Evolutionary conservation across 2,113 vertebrate species (phyloP).

Genomic region (Ammodramus savannarum): DNA sequence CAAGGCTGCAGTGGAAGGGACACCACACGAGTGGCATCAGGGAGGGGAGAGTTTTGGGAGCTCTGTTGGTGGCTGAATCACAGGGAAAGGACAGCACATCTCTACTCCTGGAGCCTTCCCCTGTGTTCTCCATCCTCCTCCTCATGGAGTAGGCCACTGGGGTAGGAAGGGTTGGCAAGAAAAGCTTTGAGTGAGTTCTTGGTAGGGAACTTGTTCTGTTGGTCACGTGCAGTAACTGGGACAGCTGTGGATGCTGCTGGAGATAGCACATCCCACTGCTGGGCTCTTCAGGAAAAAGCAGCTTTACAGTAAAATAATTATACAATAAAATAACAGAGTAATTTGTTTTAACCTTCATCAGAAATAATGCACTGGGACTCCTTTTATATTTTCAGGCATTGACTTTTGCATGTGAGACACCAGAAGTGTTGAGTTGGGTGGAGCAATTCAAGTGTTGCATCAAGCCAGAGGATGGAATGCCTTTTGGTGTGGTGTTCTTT

Average conservation of each 20-base stretch:
- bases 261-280: neutral
- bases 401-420: neutral
- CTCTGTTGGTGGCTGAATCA: neutral
- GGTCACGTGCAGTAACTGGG: accelerated
- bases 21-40: accelerated
- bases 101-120: neutral
- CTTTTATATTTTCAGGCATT: neutral
- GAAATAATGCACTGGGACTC: neutral
- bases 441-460: neutral
- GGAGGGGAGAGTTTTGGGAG: neutral
- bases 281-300: neutral
- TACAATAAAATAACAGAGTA: neutral
- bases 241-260: neutral
- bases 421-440: neutral
- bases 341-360: neutral
- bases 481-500: neutral
- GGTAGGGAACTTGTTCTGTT: neutral
- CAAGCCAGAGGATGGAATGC: neutral
- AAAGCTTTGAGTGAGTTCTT: neutral
- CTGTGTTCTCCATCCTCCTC: neutral
- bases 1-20: neutral
- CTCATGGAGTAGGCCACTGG: accelerated
- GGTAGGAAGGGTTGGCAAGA: neutral
- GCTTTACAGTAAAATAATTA: neutral
- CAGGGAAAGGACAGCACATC: neutral